Evolutionary conservation across 1,140 invertebrate species (phyloP).

Genomic region (Macrocentrus cingulum): DNA sequence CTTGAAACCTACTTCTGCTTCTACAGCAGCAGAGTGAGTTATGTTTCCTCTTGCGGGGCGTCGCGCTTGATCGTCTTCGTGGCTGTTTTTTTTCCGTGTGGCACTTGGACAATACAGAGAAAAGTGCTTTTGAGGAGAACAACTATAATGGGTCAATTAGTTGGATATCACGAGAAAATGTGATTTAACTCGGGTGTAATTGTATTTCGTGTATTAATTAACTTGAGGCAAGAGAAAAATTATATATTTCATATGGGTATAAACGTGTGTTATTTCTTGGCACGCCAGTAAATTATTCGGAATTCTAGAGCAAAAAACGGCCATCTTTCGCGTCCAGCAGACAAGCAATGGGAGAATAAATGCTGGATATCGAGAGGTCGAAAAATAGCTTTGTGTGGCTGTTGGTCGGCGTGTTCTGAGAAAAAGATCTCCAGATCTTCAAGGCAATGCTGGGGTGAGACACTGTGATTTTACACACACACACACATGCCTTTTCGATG

Average conservation of each 20-base stretch:
- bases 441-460: neutral
- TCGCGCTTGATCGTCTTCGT: constrained; percentile 14
- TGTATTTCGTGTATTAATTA: no score
- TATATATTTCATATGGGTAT: no score
- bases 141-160: no score
- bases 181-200: no score
- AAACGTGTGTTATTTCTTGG: no score
- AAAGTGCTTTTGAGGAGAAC: no score
- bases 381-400: constrained; percentile 43
- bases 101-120: no score
- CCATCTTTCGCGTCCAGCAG: constrained; percentile 35
- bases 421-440: constrained; percentile 41
- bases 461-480: neutral
- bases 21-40: constrained; percentile 22
- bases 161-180: no score
- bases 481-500: constrained; percentile 13
- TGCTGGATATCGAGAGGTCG: constrained; percentile 45
- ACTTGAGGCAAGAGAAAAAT: no score
- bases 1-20: neutral
- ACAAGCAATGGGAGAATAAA: constrained; percentile 38
- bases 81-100: neutral
- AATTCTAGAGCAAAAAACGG: constrained; percentile 34
- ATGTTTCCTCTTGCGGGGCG: constrained; percentile 28
- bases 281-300: no score
- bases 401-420: constrained; percentile 39